phyloP scores from a whole-genome alignment of 2,888 invertebrate genomes.

The Limenitis camilla region DNA sequence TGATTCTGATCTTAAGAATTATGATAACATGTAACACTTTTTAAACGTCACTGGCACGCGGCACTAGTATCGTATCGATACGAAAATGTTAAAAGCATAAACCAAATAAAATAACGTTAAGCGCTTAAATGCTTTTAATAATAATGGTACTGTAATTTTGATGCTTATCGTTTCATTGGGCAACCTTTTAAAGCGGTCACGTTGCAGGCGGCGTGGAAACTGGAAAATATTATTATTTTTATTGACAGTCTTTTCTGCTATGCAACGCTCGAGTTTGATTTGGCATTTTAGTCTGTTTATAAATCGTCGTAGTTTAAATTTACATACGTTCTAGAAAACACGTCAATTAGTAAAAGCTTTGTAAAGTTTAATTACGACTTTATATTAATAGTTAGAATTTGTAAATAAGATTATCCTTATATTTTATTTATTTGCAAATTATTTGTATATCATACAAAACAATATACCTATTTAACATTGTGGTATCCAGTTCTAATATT shows the following conservation, averaged over 20 bases:
- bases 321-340: slow-evolving; percentile 22
- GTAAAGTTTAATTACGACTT: too few relatives aligned
- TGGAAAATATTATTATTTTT: slow-evolving; percentile 19
- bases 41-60: too few relatives aligned
- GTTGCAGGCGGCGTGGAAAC: slow-evolving; percentile 76
- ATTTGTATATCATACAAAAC: too few relatives aligned
- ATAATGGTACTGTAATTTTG: background rate
- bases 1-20: too few relatives aligned
- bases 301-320: slow-evolving; percentile 20
- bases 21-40: too few relatives aligned
- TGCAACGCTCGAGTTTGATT: slow-evolving; percentile 13
- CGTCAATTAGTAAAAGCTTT: background rate
- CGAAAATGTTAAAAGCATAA: too few relatives aligned
- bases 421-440: background rate
- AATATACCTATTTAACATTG: background rate
- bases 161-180: slow-evolving; percentile 23
- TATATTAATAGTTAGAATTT: too few relatives aligned
- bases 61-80: too few relatives aligned
- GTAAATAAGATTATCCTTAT: background rate
- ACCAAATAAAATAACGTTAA: too few relatives aligned
- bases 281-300: slow-evolving; percentile 5
- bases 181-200: slow-evolving; percentile 32
- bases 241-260: slow-evolving; percentile 19
- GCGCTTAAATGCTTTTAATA: too few relatives aligned
- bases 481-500: too few relatives aligned